Percentiles rank a stretch among this genome's conserved stretches.
Conservation (phyloP, 2,797 vertebrate species). For the Lerista edwardsae region DNA sequence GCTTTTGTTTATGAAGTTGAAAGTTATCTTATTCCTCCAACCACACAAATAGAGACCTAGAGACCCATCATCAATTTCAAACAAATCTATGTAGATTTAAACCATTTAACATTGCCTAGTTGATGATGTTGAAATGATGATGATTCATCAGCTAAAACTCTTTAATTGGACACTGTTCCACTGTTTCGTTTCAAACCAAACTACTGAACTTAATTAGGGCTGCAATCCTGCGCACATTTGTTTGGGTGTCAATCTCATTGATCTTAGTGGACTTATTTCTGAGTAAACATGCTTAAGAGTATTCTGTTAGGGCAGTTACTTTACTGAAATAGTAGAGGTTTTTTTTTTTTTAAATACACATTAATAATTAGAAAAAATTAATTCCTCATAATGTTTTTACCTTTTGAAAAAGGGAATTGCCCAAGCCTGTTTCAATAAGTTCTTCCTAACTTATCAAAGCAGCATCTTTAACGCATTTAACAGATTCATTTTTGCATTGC, state of each 20-base stretch:
- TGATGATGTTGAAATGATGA: not conserved
- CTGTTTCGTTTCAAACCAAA: not conserved
- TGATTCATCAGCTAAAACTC: not conserved
- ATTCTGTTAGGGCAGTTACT: not conserved
- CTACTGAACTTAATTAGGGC: not conserved
- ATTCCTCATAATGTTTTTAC: not conserved
- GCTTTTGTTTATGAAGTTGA: not conserved
- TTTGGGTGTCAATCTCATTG: not conserved
- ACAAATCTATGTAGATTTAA: not conserved
- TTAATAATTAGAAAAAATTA: not conserved
- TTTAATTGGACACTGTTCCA: not conserved
- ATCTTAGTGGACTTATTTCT: not conserved
- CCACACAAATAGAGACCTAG: not conserved
- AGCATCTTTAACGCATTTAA: not conserved
- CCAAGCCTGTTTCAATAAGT: not conserved
- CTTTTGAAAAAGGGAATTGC: not conserved
- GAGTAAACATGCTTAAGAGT: not conserved
- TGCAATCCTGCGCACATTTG: not conserved
- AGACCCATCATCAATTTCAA: not conserved
- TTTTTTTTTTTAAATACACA: too few species aligned
- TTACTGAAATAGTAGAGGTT: not conserved
- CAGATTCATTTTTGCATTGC: not conserved
- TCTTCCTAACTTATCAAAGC: not conserved
- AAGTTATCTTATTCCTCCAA: not conserved
- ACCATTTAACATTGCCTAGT: not conserved